Conservation (phyloP, 2,797 vertebrate species). For the Graptemys geographica region DNA sequence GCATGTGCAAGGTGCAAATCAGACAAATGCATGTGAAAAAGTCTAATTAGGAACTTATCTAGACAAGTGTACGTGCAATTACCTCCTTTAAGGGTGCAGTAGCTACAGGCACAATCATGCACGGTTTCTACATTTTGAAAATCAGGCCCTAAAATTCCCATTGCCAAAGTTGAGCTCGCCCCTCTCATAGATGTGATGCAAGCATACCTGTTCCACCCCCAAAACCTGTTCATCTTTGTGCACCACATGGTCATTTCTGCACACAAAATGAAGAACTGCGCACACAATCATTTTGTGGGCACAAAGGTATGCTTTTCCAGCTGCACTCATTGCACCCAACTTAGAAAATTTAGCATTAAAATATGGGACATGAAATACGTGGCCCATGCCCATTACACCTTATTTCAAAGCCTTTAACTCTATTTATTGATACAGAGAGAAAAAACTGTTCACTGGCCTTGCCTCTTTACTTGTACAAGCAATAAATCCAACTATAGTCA, state of each 20-base stretch:
- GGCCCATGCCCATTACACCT: background rate
- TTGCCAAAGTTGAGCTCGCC: background rate
- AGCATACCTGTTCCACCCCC: background rate
- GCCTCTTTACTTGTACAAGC: background rate
- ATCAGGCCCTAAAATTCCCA: background rate
- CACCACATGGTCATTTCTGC: background rate
- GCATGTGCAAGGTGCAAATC: background rate
- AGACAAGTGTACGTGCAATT: background rate
- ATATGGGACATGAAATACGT: background rate
- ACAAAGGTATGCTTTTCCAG: background rate
- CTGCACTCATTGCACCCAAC: background rate
- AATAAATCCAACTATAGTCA: background rate
- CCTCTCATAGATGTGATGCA: background rate
- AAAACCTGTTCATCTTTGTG: background rate
- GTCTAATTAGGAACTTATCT: background rate
- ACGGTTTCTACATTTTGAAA: background rate
- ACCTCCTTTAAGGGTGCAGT: background rate
- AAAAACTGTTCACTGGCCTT: background rate
- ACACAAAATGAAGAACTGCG: background rate
- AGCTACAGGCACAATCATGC: background rate
- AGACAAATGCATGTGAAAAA: background rate
- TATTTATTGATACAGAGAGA: background rate
- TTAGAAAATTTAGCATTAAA: background rate
- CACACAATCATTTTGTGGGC: background rate
- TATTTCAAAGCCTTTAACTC: background rate